Conservation (phyloP, 2,797 vertebrate genomes). For the Argya squamiceps region DNA sequence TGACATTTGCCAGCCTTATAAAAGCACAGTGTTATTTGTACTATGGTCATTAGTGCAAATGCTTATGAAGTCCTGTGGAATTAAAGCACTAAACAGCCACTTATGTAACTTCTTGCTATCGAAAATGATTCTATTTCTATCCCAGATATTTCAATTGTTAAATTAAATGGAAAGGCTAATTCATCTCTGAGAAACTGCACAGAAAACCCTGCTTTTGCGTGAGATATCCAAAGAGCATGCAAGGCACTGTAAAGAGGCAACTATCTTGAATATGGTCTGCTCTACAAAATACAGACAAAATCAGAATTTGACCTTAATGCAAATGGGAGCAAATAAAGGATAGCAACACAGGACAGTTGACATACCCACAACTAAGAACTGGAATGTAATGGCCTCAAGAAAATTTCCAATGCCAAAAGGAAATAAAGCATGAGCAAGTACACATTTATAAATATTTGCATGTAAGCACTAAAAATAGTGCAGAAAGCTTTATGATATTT, state of each 20-base stretch:
- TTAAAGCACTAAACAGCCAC: not conserved
- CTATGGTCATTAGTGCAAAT: not conserved
- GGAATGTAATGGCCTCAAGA: not conserved
- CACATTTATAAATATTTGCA: conserved; percentile 1
- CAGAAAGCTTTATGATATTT: not conserved
- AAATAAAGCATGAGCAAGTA: not conserved
- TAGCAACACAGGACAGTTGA: not conserved
- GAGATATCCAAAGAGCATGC: not conserved
- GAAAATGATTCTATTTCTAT: not conserved
- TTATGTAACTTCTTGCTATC: not conserved
- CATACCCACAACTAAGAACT: not conserved
- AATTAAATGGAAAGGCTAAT: not conserved
- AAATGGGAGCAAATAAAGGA: not conserved
- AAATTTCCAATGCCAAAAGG: not conserved
- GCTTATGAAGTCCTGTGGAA: not conserved
- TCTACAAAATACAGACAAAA: not conserved
- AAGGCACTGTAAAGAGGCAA: not conserved
- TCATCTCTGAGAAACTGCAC: not conserved
- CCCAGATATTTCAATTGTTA: not conserved
- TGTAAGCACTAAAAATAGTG: not conserved
- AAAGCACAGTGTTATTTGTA: not conserved
- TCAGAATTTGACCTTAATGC: not conserved
- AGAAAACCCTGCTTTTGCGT: not conserved
- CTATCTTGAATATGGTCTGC: not conserved
- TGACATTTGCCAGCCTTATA: not conserved